Evolutionary conservation across 64 coral and sea anemone species (phyloP).

Genomic region (Stichodactyla helianthus): DNA sequence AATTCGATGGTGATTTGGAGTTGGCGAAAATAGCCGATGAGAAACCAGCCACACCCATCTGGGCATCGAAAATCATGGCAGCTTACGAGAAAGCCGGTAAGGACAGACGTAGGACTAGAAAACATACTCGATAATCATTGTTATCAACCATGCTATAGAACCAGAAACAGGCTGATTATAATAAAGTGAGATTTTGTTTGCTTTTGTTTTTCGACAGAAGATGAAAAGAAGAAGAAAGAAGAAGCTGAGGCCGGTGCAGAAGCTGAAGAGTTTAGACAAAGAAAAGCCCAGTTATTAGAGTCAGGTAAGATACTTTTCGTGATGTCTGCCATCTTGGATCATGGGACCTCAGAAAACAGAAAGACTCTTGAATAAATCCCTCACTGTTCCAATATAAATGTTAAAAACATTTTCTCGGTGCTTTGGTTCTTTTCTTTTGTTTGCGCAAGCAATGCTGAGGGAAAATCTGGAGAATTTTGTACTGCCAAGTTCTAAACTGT

Average conservation of each 20-base stretch:
- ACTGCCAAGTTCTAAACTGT: not conserved
- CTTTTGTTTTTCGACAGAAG: conserved; percentile 12
- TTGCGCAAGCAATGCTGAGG: too few relatives aligned
- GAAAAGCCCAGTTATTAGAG: conserved; percentile 33
- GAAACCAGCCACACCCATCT: conserved; percentile 27
- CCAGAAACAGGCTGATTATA: not conserved
- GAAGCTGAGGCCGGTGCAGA: not conserved
- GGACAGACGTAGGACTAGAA: not conserved
- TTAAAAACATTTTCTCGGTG: too few relatives aligned
- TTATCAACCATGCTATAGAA: not conserved
- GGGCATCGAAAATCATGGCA: conserved; percentile 48
- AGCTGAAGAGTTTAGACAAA: conserved; percentile 56
- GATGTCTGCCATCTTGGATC: too few relatives aligned
- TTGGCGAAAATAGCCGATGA: conserved; percentile 41
- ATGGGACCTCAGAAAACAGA: too few relatives aligned
- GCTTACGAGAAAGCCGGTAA: conserved; percentile 3
- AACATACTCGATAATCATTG: too few relatives aligned
- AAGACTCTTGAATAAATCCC: not conserved
- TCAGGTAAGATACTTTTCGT: not conserved
- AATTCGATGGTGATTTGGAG: conserved; percentile 44
- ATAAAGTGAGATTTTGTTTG: too few relatives aligned
- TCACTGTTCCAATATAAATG: not conserved
- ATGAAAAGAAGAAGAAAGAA: conserved; percentile 20
- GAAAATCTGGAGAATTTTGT: too few relatives aligned
- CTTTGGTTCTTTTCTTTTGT: too few relatives aligned